Evolutionary conservation across 1,140 invertebrate genomes (phyloP).

Genomic region (Nomia melanderi): DNA sequence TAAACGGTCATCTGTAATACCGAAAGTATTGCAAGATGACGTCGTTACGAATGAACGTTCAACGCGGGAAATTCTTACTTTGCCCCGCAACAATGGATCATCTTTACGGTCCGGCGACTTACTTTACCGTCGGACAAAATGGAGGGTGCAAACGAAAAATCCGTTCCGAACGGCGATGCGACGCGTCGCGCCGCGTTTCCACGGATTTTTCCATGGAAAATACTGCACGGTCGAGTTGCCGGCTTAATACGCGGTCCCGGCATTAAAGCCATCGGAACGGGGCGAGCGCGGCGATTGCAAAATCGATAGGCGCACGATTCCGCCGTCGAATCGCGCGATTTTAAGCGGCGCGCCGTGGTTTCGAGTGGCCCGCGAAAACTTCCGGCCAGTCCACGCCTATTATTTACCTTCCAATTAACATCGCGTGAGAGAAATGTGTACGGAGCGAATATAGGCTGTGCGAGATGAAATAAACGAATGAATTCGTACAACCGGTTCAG

Average conservation of each 20-base stretch:
- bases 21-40: too few species aligned
- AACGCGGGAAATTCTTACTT: too few species aligned
- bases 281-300: not conserved
- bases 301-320: slow-evolving; percentile 1
- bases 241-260: not conserved
- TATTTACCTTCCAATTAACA: slow-evolving; percentile 1
- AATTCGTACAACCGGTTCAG: too few species aligned
- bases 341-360: not conserved
- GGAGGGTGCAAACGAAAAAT: not conserved
- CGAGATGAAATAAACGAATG: too few species aligned
- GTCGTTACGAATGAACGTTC: too few species aligned
- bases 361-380: not conserved
- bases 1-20: too few species aligned
- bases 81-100: too few species aligned
- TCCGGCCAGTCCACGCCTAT: not conserved
- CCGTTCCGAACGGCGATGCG: not conserved
- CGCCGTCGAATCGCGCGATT: not conserved
- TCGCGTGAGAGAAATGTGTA: too few species aligned
- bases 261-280: not conserved
- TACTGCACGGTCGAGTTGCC: not conserved
- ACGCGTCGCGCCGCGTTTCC: not conserved
- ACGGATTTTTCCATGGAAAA: slow-evolving; percentile 3
- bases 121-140: not conserved
- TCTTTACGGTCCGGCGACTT: too few species aligned
- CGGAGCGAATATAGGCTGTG: too few species aligned